Evolutionary conservation across 2,113 vertebrate species (phyloP).

Genomic region (Proteles cristata): DNA sequence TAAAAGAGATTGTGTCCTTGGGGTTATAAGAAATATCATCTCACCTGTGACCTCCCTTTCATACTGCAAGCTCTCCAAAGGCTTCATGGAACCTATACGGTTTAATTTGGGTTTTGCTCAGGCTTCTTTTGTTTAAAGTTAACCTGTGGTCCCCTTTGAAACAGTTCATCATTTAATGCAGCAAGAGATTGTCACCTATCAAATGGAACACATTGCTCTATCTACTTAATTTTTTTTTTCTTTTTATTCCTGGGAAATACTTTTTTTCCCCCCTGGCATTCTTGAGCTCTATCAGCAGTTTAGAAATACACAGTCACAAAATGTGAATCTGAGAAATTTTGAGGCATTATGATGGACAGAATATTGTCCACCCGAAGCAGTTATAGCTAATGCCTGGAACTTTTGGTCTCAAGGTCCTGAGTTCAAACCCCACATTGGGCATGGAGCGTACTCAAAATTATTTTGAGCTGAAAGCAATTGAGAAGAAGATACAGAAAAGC

Average conservation of each 20-base stretch:
- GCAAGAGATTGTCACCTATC: background rate
- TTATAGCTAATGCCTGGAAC: background rate
- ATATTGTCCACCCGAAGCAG: background rate
- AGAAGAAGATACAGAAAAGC: background rate
- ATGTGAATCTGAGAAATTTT: background rate
- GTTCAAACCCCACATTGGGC: too few species aligned
- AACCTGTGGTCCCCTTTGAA: slow-evolving; percentile 28
- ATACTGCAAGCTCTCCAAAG: background rate
- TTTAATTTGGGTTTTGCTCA: slow-evolving; percentile 47
- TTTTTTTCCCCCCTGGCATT: background rate
- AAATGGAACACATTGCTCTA: slow-evolving; percentile 7
- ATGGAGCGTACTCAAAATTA: background rate
- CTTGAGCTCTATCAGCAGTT: background rate
- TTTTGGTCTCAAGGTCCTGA: too few species aligned
- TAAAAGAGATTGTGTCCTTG: slow-evolving; percentile 68
- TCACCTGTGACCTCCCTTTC: slow-evolving; percentile 58
- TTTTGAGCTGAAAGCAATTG: background rate
- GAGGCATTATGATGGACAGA: background rate
- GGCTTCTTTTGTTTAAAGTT: slow-evolving; percentile 16
- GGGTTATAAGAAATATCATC: slow-evolving; percentile 48
- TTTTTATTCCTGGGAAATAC: slow-evolving; percentile 13
- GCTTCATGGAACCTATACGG: background rate
- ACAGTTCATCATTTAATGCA: background rate
- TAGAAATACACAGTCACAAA: background rate
- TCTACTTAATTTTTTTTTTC: slow-evolving; percentile 5